Conservation (phyloP, 1,140 invertebrate genomes). For the Lepeophtheirus salmonis region DNA sequence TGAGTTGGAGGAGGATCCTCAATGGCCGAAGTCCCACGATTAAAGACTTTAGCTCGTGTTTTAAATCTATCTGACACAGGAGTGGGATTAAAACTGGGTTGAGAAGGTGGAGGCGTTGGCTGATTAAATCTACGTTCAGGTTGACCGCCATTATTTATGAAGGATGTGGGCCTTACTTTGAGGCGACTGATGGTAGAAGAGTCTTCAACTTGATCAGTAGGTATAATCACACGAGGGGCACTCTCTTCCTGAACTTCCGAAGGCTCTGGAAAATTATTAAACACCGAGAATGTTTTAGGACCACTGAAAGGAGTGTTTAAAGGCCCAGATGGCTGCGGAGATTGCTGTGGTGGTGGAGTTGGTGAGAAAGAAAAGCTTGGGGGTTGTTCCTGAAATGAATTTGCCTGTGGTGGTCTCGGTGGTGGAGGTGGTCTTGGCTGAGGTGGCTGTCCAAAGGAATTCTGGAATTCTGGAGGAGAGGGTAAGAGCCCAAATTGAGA, state of each 20-base stretch:
- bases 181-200: background rate
- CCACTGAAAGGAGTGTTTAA: too few relatives aligned
- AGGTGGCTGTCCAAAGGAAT: constrained; percentile 2
- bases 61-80: background rate
- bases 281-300: background rate
- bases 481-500: constrained; percentile 4
- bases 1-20: too few relatives aligned
- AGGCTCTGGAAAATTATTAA: background rate
- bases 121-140: too few relatives aligned
- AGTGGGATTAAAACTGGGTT: background rate
- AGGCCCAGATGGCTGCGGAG: background rate
- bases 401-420: too few relatives aligned
- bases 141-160: too few relatives aligned
- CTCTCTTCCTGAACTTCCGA: too few relatives aligned
- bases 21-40: background rate
- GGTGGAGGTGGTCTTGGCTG: constrained; percentile 5
- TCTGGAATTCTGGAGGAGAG: background rate
- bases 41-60: background rate
- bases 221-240: background rate
- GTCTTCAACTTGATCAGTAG: constrained; percentile 1
- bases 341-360: background rate
- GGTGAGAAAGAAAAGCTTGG: background rate
- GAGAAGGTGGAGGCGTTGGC: background rate
- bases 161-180: background rate
- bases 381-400: too few relatives aligned